These are phyloP conservation scores for Microplitis deprimator DNA, from an alignment of 2,888 invertebrate genomes.

Conservation along the genomic window DNA sequence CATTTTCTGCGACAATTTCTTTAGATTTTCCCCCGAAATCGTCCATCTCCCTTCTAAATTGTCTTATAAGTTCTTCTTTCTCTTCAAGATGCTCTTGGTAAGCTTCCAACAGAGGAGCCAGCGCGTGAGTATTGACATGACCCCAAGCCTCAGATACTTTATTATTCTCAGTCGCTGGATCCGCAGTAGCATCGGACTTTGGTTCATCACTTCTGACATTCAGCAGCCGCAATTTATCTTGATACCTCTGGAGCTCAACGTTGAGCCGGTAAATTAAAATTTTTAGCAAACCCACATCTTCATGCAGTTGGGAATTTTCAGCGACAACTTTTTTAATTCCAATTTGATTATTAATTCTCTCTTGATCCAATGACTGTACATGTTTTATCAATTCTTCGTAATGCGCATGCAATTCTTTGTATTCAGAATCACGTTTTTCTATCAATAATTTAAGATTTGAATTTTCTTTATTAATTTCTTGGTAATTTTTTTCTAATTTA, in stretches of 20 bases:
- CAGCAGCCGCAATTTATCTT: conserved; percentile 77
- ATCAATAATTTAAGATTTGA: conserved; percentile 52
- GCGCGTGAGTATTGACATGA: conserved; percentile 76
- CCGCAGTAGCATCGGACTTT: conserved; percentile 56
- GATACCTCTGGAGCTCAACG: conserved; percentile 83
- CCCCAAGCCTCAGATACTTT: conserved; percentile 74
- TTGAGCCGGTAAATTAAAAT: conserved; percentile 85
- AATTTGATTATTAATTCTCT: conserved; percentile 51
- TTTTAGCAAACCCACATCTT: conserved; percentile 83
- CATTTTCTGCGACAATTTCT: conserved; percentile 81
- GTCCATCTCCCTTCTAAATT: conserved; percentile 81
- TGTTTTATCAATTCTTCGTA: conserved; percentile 55
- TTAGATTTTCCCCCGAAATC: conserved; percentile 81
- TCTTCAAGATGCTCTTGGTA: conserved; percentile 85
- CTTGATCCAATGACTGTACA: conserved; percentile 56
- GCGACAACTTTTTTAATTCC: conserved; percentile 70
- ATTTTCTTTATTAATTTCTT: conserved; percentile 51
- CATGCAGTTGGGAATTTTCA: conserved; percentile 75
- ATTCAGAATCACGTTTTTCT: conserved; percentile 57
- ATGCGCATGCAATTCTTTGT: conserved; percentile 53
- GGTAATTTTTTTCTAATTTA: conserved; percentile 58
- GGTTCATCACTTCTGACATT: conserved; percentile 45
- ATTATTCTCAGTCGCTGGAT: conserved; percentile 67
- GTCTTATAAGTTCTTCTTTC: conserved; percentile 80
- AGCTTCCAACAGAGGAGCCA: conserved; percentile 82